Percentiles rank a stretch among this genome's conserved stretches.
Conservation (phyloP, 2,113 vertebrate genomes). For the Ardeotis arabs region DNA sequence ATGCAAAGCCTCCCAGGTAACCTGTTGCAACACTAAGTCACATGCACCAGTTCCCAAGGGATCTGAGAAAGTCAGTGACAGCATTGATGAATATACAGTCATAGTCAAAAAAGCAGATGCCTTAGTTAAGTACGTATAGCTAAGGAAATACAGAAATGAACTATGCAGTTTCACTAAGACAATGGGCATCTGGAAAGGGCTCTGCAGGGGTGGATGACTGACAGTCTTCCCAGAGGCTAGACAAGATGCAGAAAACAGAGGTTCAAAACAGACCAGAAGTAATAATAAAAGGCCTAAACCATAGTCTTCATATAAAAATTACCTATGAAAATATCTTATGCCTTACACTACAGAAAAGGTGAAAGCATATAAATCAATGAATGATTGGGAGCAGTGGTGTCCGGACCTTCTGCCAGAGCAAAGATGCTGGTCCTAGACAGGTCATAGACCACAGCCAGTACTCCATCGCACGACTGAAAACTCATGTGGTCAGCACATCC, state of each 20-base stretch:
- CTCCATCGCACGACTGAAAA: neutral
- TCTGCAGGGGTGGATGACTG: no score
- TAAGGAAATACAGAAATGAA: neutral
- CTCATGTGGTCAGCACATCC: neutral
- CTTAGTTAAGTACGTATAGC: neutral
- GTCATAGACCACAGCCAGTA: neutral
- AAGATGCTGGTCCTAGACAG: neutral
- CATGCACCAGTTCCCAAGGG: neutral
- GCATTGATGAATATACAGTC: neutral
- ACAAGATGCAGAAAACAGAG: neutral
- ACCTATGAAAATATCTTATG: neutral
- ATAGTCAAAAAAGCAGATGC: neutral
- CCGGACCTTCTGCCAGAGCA: neutral
- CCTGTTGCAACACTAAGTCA: neutral
- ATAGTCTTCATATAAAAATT: neutral
- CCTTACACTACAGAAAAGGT: neutral
- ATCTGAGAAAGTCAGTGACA: neutral
- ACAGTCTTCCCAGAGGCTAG: neutral
- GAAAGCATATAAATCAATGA: neutral
- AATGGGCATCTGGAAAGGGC: neutral
- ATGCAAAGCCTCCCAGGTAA: neutral
- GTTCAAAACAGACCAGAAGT: neutral
- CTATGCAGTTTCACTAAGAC: neutral
- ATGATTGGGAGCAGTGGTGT: neutral
- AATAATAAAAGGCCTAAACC: neutral